Conservation (phyloP, 2,888 invertebrate species). For the Sarcophaga rosellei region DNA sequence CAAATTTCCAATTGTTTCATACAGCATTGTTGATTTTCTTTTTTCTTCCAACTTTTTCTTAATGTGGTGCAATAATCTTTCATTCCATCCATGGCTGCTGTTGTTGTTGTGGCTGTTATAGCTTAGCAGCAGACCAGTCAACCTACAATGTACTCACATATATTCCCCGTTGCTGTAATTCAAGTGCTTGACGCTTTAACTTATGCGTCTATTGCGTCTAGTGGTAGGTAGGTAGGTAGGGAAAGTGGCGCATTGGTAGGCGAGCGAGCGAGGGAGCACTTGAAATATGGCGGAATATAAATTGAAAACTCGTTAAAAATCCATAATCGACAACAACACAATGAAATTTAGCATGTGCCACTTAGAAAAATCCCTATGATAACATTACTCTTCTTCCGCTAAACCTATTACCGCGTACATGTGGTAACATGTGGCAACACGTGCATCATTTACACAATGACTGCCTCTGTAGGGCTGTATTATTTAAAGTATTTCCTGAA, state of each 20-base stretch:
- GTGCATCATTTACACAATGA: slow-evolving; percentile 25
- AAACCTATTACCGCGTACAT: not conserved
- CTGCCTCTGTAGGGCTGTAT: not conserved
- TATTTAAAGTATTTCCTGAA: slow-evolving; percentile 18
- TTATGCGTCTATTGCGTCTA: slow-evolving; percentile 39
- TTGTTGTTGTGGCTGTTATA: slow-evolving; percentile 36
- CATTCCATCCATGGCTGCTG: not conserved
- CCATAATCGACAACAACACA: slow-evolving; percentile 77
- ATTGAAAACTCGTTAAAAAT: slow-evolving; percentile 81
- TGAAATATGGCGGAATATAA: slow-evolving; percentile 72
- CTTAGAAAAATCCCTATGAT: slow-evolving; percentile 55
- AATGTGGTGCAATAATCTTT: slow-evolving; percentile 61
- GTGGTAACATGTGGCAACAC: slow-evolving; percentile 37
- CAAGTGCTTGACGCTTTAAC: slow-evolving; percentile 71
- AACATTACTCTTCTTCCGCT: slow-evolving; percentile 41
- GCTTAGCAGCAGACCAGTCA: slow-evolving; percentile 30
- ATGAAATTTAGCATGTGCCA: slow-evolving; percentile 68
- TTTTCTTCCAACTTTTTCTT: slow-evolving; percentile 18
- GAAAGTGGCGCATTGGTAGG: too few species aligned
- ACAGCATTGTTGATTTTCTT: slow-evolving; percentile 3
- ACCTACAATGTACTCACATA: not conserved
- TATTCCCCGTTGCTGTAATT: slow-evolving; percentile 57
- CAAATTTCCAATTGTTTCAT: slow-evolving; percentile 26
- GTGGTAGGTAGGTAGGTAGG: not conserved
- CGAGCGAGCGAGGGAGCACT: slow-evolving; percentile 36